Base-by-base conservation (phyloP, 2,113 vertebrate species). In the Caranx ignobilis region DNA sequence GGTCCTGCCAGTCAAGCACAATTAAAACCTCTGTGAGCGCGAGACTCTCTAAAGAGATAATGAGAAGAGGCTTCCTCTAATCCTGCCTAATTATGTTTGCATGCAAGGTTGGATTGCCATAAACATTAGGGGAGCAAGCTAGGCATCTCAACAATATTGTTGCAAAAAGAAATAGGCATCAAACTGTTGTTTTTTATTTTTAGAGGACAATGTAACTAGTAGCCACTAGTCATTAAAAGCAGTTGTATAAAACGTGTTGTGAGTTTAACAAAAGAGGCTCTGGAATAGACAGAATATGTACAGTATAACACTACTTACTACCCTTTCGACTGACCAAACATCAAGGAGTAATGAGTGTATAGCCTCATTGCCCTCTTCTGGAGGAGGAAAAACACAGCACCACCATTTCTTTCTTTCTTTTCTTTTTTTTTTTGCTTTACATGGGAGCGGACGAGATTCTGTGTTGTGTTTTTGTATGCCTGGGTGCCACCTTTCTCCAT, bases 21-120 rank as follows among this genome's bases (percentile, higher is more conserved):
- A 93, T 94, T 93, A 94, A 95, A 94, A 93, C 87, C 89, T 83
- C 82, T 71, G 26, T 71, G 70, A 89, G 87, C 71, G 77, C 11
- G 47, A 87, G 85, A 88, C 81, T 75, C 82, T 89, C 82, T 89
- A 75, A 88, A 91, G 87, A 84, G 91, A 93, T 93, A 93, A 95
- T 91, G 85, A 90, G 88, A 89, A 79, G 63, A 77, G 69, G 82
- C 89, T 88, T 86, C 75, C 76, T 93, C 83, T 93, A 93, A 94
- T 93, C 90, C 90, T 63, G 31, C 62, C 64, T 93, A 87, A 94
- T 94, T 92, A 93, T 90, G 80, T 92, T 86, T 89, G 80, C 84
- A 91, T 90, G 89, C 84, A 82, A 69, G 56, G 79, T 75, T 84
- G 77, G 63, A 78, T 76, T 90, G 88, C 68, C 84, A 65, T 81